These are phyloP conservation scores for Lingula anatina DNA, from an alignment of 2,888 invertebrate species.

Conservation along the genomic window DNA sequence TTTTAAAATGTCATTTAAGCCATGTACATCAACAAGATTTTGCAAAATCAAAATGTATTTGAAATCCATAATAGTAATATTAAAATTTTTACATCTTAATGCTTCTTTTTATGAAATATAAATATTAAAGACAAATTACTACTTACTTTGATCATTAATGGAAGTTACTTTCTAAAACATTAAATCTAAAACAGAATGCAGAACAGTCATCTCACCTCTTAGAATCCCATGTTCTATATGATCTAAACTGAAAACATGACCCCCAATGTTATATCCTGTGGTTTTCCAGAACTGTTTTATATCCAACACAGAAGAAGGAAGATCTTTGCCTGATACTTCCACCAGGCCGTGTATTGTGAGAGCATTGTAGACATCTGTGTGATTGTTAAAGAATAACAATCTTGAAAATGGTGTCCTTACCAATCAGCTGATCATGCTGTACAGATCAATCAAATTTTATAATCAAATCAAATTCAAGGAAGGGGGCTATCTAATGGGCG, in stretches of 20 bases:
- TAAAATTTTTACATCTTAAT: too few species aligned
- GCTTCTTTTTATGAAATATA: too few species aligned
- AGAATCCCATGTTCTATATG: conserved; percentile 54
- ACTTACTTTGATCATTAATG: too few species aligned
- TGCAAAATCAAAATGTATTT: too few species aligned
- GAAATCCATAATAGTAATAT: too few species aligned
- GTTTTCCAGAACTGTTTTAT: conserved; percentile 51
- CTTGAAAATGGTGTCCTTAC: not conserved
- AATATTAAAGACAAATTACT: too few species aligned
- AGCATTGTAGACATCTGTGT: conserved; percentile 48
- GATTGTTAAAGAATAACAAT: not conserved
- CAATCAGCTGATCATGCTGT: not conserved
- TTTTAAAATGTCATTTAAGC: too few species aligned
- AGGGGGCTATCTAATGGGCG: too few species aligned
- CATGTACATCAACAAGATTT: too few species aligned
- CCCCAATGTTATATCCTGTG: conserved; percentile 48
- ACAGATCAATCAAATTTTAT: too few species aligned
- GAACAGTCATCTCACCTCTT: conserved; percentile 28
- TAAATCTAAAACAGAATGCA: not conserved
- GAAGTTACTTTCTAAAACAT: too few species aligned
- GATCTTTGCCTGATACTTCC: conserved; percentile 13
- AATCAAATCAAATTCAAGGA: too few species aligned
- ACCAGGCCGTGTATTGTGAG: conserved; percentile 50
- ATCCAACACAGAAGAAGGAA: conserved; percentile 46
- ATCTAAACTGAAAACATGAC: conserved; percentile 45